Base-by-base conservation (phyloP, 2,797 vertebrate species). In the Lepilemur septentrionalis region DNA sequence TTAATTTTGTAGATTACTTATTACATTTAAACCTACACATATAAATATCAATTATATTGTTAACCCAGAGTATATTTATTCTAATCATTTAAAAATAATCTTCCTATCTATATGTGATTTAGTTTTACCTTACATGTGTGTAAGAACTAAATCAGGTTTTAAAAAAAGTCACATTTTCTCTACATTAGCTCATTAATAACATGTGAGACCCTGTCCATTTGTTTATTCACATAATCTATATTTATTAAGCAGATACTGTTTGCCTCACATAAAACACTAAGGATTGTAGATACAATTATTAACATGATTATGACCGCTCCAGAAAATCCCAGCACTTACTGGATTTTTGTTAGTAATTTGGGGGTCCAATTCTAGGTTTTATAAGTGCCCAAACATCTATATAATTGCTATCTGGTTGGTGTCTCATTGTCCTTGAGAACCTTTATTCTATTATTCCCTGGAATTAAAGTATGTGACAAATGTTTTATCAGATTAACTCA, bases 11-110 rank as follows among this genome's bases (percentile, higher is more conserved):
- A 17, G 18, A 32, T 72, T 63, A 67, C 18, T 83, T 80, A 79
- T 83, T 80, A 79, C 8, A 88, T 80, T 92, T 81, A 95, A 83
- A 94, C 90, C 50, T 67, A 22, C n/a, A 38, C 20, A 61, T 28
- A 2, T 32, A 52, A 67, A 48, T 94, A 48, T 52, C 72, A 95
- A 6, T 43, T 38, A 52, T 48, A 7, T 79, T 78, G 0, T 91
- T 59, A 90, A 72, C 32, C 63, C 22, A 91, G 38, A 73, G 92
- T 1, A 8, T 83, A 73, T 89, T 82, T 89, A 73, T 79, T 81
- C 20, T 61, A 57, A 30, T 84, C 91, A 72, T 30, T 50, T 28
- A 57, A 93, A 89, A 41, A 61, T 76, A 79, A 87, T 23, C 59
- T n/a, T 92, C 10, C 79, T 43, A 7, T 25, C 23, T 41, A 28